These are phyloP conservation scores for Calypte anna DNA, from an alignment of 2,113 vertebrate species.

Conservation along the genomic window DNA sequence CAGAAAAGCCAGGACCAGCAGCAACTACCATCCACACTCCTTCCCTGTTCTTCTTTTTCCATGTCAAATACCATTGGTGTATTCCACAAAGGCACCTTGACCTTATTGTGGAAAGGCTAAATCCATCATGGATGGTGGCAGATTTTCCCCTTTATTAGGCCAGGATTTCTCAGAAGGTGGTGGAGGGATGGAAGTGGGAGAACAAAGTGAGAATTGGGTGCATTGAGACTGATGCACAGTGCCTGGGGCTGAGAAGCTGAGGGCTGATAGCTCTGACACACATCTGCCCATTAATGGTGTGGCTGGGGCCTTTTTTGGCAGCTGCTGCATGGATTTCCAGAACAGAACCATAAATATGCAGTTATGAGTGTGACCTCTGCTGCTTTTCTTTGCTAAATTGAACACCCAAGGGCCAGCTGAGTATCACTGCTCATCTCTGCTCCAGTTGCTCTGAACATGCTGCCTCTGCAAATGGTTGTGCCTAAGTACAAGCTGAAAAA, in stretches of 20 bases:
- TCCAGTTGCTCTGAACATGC: conserved; percentile 25
- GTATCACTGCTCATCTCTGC: conserved; percentile 26
- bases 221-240: neutral
- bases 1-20: neutral
- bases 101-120: neutral
- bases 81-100: neutral
- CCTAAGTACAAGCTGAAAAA: neutral
- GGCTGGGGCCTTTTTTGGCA: conserved; percentile 8
- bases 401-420: conserved; percentile 26
- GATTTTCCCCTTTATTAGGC: neutral
- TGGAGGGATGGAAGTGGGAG: neutral
- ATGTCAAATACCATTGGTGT: neutral
- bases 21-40: neutral
- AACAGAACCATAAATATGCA: neutral
- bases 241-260: neutral
- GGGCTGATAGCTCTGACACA: neutral
- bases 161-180: neutral
- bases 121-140: neutral
- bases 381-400: conserved; percentile 12
- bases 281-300: neutral
- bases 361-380: conserved; percentile 37
- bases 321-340: conserved; percentile 23
- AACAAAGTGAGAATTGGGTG: neutral
- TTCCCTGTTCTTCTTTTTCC: neutral
- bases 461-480: neutral